A percentile compares a stretch with the other conserved stretches of the same genome.
Evolutionary conservation across 2,113 vertebrate species (phyloP).

Genomic region (Ageneiosus marmoratus): DNA sequence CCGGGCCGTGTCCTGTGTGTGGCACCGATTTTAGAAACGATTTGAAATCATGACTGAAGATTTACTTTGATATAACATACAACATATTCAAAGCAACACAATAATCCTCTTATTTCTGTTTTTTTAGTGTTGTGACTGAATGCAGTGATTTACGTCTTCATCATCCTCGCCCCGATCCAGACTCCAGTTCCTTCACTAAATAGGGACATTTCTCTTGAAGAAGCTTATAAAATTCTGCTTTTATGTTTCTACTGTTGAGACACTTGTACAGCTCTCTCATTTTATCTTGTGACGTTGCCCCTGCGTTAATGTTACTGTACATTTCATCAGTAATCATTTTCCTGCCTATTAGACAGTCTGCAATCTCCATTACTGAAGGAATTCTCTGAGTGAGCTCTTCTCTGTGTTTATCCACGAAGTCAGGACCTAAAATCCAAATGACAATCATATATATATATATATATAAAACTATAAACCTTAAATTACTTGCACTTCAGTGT

Average conservation of each 20-base stretch:
- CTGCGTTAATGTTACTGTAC: background rate
- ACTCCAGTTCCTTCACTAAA: constrained; percentile 29
- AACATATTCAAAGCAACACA: no score
- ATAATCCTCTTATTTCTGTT: background rate
- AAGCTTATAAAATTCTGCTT: background rate
- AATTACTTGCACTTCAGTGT: background rate
- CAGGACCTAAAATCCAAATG: constrained; percentile 1
- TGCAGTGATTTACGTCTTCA: background rate
- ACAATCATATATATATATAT: background rate
- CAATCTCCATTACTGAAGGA: background rate
- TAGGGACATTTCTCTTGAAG: background rate
- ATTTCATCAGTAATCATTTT: constrained; percentile 14
- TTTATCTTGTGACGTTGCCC: background rate
- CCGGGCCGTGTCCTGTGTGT: no score
- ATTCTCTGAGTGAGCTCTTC: background rate
- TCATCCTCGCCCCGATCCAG: background rate
- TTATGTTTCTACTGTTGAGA: background rate
- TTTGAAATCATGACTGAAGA: no score
- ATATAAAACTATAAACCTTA: background rate
- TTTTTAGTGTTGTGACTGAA: no score
- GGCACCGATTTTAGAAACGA: no score
- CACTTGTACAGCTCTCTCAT: background rate
- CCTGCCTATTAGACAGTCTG: background rate
- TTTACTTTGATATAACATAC: no score
- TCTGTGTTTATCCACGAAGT: constrained; percentile 22